Evolutionary conservation across 2,113 vertebrate species (phyloP).

Genomic region (Ctenomys sociabilis): DNA sequence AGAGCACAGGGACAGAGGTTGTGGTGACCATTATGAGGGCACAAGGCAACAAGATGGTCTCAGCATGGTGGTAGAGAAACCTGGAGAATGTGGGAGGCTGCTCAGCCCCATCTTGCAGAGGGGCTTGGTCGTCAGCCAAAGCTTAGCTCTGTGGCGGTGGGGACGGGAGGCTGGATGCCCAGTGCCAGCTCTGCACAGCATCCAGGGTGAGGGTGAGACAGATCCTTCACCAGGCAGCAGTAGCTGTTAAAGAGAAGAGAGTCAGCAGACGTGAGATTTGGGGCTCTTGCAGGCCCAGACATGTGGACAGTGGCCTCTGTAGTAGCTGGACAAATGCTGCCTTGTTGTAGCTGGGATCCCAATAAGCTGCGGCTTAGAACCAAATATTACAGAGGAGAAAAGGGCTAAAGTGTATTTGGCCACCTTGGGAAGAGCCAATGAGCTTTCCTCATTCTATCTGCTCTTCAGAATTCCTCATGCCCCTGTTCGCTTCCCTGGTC

Average conservation of each 20-base stretch:
- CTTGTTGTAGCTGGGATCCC: neutral
- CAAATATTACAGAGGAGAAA: neutral
- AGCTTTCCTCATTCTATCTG: neutral
- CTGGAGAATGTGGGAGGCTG: rapidly evolving
- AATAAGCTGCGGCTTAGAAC: neutral
- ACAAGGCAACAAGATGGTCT: neutral
- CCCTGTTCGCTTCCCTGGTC: conserved; percentile 9
- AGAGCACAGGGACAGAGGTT: neutral
- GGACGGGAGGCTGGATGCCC: neutral
- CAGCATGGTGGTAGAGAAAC: neutral
- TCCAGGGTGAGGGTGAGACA: neutral
- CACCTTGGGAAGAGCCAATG: neutral
- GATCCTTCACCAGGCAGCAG: neutral
- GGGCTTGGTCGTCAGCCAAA: neutral
- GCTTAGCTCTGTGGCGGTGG: neutral
- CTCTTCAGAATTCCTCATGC: neutral
- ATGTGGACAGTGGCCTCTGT: neutral
- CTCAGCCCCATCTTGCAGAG: neutral
- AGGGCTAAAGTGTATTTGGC: neutral
- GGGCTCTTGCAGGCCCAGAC: neutral
- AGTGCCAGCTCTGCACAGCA: neutral
- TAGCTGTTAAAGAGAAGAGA: neutral
- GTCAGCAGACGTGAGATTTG: neutral
- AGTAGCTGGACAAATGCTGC: neutral
- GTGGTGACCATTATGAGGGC: neutral